A percentile compares a stretch with the other conserved stretches of the same genome.
Evolutionary conservation across 2,797 vertebrate species (phyloP).

Genomic region (Parauchenoglanis ngamensis): DNA sequence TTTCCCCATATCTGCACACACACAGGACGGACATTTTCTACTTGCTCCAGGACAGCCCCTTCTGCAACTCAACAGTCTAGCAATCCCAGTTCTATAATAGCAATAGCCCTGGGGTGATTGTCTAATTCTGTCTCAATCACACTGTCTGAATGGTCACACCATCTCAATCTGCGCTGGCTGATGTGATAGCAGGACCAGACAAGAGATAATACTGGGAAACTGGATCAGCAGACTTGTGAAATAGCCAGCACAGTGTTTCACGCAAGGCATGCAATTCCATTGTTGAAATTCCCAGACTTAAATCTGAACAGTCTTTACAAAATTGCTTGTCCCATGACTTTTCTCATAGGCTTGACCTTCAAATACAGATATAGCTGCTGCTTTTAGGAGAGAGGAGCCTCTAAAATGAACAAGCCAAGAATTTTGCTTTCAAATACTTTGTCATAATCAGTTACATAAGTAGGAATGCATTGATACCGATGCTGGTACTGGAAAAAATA

Average conservation of each 20-base stretch:
- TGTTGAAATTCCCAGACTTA: constrained; percentile 42
- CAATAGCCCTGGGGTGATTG: constrained; percentile 19
- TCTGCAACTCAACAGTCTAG: constrained; percentile 35
- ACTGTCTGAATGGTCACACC: constrained; percentile 43
- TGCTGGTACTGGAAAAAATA: not conserved
- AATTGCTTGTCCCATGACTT: constrained; percentile 46
- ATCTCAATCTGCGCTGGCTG: constrained; percentile 40
- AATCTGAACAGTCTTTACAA: constrained; percentile 7
- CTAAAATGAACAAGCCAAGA: not conserved
- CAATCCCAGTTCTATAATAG: constrained; percentile 41
- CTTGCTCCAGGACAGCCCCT: constrained; percentile 7
- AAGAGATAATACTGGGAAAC: constrained; percentile 44
- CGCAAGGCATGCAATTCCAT: constrained; percentile 29
- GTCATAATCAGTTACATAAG: not conserved
- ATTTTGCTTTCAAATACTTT: not conserved
- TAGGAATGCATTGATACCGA: not conserved
- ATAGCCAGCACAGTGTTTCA: constrained; percentile 35
- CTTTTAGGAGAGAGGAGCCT: not conserved
- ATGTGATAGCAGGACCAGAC: constrained; percentile 40
- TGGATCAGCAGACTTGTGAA: constrained; percentile 40
- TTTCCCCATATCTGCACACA: not conserved
- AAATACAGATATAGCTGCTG: constrained; percentile 2
- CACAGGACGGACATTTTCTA: constrained; percentile 7
- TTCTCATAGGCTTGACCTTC: constrained; percentile 33
- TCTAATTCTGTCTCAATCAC: constrained; percentile 43